phyloP scores from a whole-genome alignment of 1,140 invertebrate genomes.

The Polyergus mexicanus region DNA sequence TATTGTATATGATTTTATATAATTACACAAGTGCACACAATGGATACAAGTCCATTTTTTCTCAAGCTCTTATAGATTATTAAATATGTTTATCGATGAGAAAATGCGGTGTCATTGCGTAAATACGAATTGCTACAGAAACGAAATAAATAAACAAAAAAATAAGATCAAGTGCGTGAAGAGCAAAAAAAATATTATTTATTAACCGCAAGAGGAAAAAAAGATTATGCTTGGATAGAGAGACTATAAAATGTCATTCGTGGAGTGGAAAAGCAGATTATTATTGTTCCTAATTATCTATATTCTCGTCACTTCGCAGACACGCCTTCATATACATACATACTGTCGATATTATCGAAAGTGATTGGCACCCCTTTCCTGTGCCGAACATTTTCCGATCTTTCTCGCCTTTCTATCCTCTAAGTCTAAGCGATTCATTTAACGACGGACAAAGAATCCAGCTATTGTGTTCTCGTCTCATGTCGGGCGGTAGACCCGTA shows the following conservation, averaged over 20 bases:
- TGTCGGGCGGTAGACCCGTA: constrained; percentile 26
- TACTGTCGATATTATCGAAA: constrained; percentile 33
- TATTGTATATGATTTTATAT: too few species aligned
- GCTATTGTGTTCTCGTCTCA: constrained; percentile 56
- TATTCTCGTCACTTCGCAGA: not conserved
- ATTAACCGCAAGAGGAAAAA: not conserved
- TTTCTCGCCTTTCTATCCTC: constrained; percentile 35
- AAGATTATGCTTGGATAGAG: not conserved
- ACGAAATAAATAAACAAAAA: not conserved
- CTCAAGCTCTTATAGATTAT: not conserved
- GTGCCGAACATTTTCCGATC: not conserved
- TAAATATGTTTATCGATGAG: not conserved
- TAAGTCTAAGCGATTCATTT: constrained; percentile 50
- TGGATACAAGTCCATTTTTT: too few species aligned
- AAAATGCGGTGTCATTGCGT: constrained; percentile 1
- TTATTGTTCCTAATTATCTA: constrained; percentile 9
- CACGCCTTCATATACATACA: too few species aligned
- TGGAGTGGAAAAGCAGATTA: constrained; percentile 1
- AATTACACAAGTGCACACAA: too few species aligned
- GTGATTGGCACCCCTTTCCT: constrained; percentile 36
- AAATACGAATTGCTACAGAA: not conserved
- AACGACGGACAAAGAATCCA: constrained; percentile 40
- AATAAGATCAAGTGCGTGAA: not conserved
- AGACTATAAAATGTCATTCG: constrained; percentile 9
- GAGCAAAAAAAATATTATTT: constrained; percentile 10